A percentile compares a stretch with the other conserved stretches of the same genome.
Conservation (phyloP, 2,113 vertebrate species). For the Muscicapa adusta region DNA sequence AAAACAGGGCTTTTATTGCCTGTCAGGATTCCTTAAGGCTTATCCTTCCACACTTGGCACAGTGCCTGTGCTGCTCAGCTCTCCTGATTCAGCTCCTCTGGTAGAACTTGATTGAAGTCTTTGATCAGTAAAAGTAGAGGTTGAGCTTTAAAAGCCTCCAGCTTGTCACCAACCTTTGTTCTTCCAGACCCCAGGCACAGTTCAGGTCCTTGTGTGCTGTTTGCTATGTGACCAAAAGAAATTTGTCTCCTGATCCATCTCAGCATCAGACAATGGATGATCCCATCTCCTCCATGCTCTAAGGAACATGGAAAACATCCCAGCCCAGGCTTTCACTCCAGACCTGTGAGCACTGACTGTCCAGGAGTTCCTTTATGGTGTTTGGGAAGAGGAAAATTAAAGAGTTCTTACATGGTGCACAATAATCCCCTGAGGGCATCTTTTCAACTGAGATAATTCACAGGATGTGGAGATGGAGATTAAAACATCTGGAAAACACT, state of each 20-base stretch:
- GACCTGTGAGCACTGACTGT: neutral
- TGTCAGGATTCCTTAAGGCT: neutral
- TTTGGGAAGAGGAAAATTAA: neutral
- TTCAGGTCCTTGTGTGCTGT: neutral
- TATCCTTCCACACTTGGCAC: neutral
- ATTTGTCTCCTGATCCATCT: neutral
- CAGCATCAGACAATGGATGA: neutral
- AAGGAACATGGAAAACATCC: neutral
- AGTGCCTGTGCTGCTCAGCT: neutral
- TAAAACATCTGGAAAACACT: neutral
- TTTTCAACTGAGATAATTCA: neutral
- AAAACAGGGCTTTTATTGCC: neutral
- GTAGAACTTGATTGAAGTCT: neutral
- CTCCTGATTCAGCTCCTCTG: neutral
- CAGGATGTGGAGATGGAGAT: neutral
- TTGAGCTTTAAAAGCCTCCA: neutral
- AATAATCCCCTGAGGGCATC: neutral
- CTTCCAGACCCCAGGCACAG: neutral
- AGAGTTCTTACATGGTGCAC: neutral
- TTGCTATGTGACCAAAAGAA: rapidly evolving
- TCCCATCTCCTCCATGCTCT: neutral
- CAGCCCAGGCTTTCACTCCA: neutral
- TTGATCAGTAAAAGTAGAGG: neutral
- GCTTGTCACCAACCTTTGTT: neutral
- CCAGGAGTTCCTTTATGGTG: neutral